Conservation (phyloP, 2,113 vertebrate genomes). For the Laterallus jamaicensis region DNA sequence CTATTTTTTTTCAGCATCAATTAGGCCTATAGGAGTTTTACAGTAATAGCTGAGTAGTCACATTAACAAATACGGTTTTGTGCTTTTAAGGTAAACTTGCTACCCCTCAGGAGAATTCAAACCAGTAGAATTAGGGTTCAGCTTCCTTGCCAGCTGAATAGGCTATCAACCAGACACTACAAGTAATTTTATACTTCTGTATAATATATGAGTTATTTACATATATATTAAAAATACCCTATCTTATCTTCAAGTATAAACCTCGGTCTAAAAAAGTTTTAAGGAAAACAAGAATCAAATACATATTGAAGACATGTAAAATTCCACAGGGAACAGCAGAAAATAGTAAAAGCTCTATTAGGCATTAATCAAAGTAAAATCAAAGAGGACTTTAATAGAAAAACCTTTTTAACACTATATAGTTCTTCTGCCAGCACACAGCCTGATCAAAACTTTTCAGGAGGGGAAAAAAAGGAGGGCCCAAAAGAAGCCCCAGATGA, state of each 20-base stretch:
- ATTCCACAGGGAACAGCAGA: neutral
- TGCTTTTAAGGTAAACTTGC: neutral
- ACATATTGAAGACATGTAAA: neutral
- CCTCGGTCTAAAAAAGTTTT: neutral
- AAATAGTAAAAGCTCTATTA: neutral
- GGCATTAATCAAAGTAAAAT: slow-evolving; percentile 1
- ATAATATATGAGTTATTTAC: neutral
- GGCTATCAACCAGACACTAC: neutral
- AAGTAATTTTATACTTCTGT: neutral
- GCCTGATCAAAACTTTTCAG: neutral
- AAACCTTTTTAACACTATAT: neutral
- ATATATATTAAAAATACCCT: neutral
- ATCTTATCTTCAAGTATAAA: neutral
- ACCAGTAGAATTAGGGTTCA: neutral
- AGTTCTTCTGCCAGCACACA: neutral
- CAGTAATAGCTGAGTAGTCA: neutral
- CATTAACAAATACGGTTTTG: neutral
- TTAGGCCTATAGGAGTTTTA: neutral
- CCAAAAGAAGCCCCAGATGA: neutral
- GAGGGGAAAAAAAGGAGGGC: neutral
- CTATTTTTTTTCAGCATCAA: neutral
- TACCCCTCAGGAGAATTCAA: neutral
- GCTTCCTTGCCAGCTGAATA: neutral
- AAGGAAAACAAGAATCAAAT: neutral
- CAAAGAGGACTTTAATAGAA: slow-evolving; percentile 1